phyloP scores from a whole-genome alignment of 1,140 invertebrate species.

The Cydia strobilella region DNA sequence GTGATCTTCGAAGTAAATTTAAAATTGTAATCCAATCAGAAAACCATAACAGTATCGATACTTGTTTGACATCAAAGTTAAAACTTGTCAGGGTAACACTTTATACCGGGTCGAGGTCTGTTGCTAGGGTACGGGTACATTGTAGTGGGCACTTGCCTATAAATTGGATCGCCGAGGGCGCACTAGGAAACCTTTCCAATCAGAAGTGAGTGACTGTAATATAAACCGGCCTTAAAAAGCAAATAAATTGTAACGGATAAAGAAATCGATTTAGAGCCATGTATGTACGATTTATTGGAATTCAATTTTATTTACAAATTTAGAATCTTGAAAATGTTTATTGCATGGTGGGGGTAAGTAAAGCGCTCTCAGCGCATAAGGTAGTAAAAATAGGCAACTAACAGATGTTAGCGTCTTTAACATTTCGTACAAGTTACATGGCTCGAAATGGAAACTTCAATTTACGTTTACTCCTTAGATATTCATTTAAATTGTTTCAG shows the following conservation, averaged over 20 bases:
- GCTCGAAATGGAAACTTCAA: no score
- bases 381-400: no score
- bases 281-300: neutral
- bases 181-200: conserved; percentile 31
- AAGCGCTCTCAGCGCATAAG: no score
- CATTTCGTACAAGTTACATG: no score
- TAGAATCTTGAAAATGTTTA: no score
- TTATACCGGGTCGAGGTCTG: neutral
- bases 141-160: conserved; percentile 3
- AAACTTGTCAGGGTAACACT: neutral
- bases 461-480: no score
- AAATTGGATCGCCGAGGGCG: neutral
- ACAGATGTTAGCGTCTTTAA: no score
- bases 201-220: conserved; percentile 26
- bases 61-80: neutral
- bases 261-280: neutral
- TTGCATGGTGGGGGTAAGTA: no score
- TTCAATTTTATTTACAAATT: neutral
- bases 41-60: no score
- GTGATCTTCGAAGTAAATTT: no score
- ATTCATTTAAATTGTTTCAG: no score
- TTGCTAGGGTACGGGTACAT: neutral
- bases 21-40: no score
- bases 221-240: conserved; percentile 25
- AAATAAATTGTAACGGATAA: conserved; percentile 26